Evolutionary conservation across 2,888 invertebrate species (phyloP).

Genomic region (Pammene fasciana): DNA sequence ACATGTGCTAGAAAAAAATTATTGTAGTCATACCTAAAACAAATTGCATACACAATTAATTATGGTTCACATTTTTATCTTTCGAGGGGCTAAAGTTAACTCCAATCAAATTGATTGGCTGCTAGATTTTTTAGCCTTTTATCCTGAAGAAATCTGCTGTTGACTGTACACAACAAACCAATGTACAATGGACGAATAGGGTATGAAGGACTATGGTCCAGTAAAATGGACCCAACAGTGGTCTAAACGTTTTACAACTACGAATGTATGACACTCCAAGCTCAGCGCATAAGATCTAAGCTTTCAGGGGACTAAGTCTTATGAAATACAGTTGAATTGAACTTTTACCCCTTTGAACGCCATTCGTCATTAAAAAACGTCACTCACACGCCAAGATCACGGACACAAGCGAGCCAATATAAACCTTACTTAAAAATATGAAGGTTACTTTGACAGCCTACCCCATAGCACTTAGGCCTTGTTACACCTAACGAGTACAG

Average conservation of each 20-base stretch:
- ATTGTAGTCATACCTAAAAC: background rate
- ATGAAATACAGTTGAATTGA: background rate
- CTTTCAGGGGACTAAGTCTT: background rate
- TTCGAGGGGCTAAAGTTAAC: background rate
- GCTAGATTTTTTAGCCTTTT: too few relatives aligned
- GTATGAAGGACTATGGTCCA: slow-evolving; percentile 32
- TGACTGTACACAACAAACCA: background rate
- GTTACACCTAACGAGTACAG: too few relatives aligned
- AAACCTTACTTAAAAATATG: too few relatives aligned
- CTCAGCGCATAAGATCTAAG: slow-evolving; percentile 36
- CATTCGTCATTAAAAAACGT: background rate
- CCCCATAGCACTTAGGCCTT: too few relatives aligned
- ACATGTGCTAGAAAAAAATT: background rate
- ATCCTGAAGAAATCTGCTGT: background rate
- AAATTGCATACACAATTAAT: background rate
- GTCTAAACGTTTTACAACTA: slow-evolving; percentile 39
- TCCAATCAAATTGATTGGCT: too few relatives aligned
- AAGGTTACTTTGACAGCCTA: too few relatives aligned
- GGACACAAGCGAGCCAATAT: too few relatives aligned
- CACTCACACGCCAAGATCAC: too few relatives aligned
- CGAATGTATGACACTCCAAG: slow-evolving; percentile 34
- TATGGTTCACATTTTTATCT: background rate
- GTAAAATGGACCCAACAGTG: slow-evolving; percentile 41
- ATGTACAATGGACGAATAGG: slow-evolving; percentile 34
- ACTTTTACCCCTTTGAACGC: background rate